Evolutionary conservation across 2,888 invertebrate genomes (phyloP).

Genomic region (Andrena bicolor): DNA sequence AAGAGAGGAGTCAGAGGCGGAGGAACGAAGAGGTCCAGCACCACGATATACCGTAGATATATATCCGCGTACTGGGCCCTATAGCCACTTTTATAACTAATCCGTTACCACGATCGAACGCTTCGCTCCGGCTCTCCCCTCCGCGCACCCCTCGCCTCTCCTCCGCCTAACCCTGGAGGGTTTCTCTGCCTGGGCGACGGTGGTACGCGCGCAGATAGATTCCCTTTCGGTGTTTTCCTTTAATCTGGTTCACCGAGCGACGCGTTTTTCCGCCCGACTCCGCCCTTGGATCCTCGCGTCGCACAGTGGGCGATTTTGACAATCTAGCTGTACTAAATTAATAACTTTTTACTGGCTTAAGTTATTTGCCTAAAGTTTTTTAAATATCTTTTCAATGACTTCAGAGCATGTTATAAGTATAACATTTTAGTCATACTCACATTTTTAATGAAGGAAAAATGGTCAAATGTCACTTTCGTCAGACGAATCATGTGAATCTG

Average conservation of each 20-base stretch:
- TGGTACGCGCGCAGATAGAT: slow-evolving; percentile 35
- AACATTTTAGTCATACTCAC: too few relatives aligned
- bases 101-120: slow-evolving; percentile 82
- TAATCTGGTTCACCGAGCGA: slow-evolving; percentile 69
- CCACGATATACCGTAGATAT: slow-evolving; percentile 66
- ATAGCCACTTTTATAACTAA: slow-evolving; percentile 80
- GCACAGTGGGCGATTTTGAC: too few relatives aligned
- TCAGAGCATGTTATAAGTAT: too few relatives aligned
- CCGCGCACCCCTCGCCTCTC: not conserved
- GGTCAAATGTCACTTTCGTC: too few relatives aligned
- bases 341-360: too few relatives aligned
- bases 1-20: slow-evolving; percentile 59
- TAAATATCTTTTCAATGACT: too few relatives aligned
- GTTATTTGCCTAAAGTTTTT: too few relatives aligned
- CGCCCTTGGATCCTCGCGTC: not conserved
- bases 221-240: slow-evolving; percentile 56
- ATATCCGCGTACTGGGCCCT: slow-evolving; percentile 68
- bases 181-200: slow-evolving; percentile 29
- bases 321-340: too few relatives aligned
- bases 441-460: too few relatives aligned
- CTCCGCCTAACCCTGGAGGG: not conserved
- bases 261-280: not conserved
- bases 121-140: slow-evolving; percentile 51
- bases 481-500: too few relatives aligned
- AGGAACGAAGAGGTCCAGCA: slow-evolving; percentile 64